Base-by-base conservation (phyloP, 2,797 vertebrate species). In the Hippoglossus hippoglossus region DNA sequence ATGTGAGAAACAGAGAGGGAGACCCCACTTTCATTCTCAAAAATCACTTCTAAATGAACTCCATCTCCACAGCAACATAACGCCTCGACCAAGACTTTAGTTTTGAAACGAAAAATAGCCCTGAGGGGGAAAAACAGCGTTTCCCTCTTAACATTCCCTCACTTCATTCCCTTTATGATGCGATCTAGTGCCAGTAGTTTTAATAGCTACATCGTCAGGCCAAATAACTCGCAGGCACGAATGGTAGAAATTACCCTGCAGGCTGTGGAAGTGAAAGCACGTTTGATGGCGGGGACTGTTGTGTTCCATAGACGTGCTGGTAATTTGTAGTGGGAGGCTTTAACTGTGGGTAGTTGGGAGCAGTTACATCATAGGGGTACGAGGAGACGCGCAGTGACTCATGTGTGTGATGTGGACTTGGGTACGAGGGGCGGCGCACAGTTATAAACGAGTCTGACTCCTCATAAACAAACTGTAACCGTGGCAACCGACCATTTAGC, bases 371-470 rank as follows among this genome's bases (percentile, higher is more conserved):
- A 89, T 67, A 36, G 76, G 68, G 56, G 70, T 79, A 80, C 53
- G 22, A 59, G 80, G 67, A 90, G 77, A 80, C 77, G 66, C 44
- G 26, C 66, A 34, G 84, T 91, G 91, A 93, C 79, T 92, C 90
- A 91, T 64, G 44, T 60, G 69, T 61, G 87, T 91, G 92, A 93
- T 92, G 90, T 92, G 75, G 87, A 92, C 79, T 80, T 90, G 91
- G 92, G 91, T 89, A 80, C 7, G 4, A n/a, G 59, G 28, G 25
- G 51, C 25, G 62, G 66, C 19, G 19, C 28, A 2, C 59, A 73
- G 62, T 78, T 79, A 84, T 89, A 92, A 88, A 86, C 67, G 80
- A 83, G 73, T 39, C 57, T 1, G 68, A 71, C 72, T 51, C 74
- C 74, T 64, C 31, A 71, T 85, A 92, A 92, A 94, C 83, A 92